Conservation (phyloP, 2,113 vertebrate genomes). For the Spheniscus mendiculus region DNA sequence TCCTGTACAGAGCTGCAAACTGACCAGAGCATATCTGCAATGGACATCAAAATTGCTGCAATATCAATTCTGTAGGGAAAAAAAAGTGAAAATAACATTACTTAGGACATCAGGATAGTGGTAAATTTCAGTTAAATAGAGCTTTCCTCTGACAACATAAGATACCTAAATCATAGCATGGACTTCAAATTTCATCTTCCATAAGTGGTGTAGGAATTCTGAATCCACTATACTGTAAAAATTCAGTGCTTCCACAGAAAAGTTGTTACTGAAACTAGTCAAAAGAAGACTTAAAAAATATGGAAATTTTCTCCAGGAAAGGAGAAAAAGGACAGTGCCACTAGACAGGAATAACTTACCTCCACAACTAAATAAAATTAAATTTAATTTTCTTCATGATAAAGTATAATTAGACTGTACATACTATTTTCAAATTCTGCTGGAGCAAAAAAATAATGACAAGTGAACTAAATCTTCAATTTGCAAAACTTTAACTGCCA, state of each 20-base stretch:
- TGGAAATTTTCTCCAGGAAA: neutral
- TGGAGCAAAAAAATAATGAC: neutral
- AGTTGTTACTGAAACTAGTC: neutral
- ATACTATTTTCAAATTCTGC: neutral
- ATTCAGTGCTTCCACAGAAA: neutral
- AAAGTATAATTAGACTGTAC: neutral
- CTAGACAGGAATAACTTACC: neutral
- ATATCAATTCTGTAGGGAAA: slow-evolving; percentile 83
- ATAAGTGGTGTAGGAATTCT: neutral
- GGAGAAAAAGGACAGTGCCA: neutral
- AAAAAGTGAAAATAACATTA: slow-evolving; percentile 2
- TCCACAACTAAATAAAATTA: neutral
- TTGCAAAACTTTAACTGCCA: neutral
- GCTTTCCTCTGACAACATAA: neutral
- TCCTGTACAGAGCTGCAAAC: slow-evolving; percentile 80
- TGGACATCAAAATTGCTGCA: slow-evolving; percentile 85
- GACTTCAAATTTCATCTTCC: neutral
- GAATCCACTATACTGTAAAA: neutral
- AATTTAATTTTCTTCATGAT: neutral
- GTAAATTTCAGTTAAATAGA: neutral
- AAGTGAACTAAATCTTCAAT: neutral
- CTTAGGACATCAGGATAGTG: neutral
- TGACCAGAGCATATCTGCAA: slow-evolving; percentile 90
- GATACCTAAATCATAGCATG: neutral
- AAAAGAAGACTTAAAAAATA: neutral